Base-by-base conservation (phyloP, 2,888 invertebrate species). In the Athalia cordata region DNA sequence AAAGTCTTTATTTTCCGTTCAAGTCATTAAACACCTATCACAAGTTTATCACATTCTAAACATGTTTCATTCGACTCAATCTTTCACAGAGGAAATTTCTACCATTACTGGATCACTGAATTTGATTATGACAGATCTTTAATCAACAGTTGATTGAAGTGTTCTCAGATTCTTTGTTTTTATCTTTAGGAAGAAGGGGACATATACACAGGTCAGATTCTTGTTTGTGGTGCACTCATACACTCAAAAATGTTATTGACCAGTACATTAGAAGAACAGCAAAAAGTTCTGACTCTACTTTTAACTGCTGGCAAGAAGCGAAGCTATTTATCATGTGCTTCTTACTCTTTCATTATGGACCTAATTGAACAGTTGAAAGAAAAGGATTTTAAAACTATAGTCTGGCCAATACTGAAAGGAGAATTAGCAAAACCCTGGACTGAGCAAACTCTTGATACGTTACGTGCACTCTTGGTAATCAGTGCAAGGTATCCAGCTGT, bases 101-200 rank as follows among this genome's bases (percentile, higher is more conserved):
- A 29, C 29, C 29, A 29, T 29, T 29, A 2, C 29, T 29, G 29
- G 29, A 29, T 29, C 2, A 29, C 29, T 29, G 1, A 29, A 29
- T 29, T 29, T 29, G 29, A 29, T 29, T 29, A 29, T 29, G 29
- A 29, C 2, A 29, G 29, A 29, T 29, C 29, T 2, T 2, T 29
- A 29, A 29, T 29, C 29, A 29, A 29, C 29, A 29, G 29, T 29
- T 29, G 29, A 29, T 1, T 29, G 29, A 29, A 29, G 29, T 29
- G 29, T 29, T 2, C 29, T 29, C 29, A 29, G 29, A 29, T 29
- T 29, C 29, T 81, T 55, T 77, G 81, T 77, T 77, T 79, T 80
- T 77, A 77, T 87, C 87, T 83, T 83, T 81, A 96, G 95, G 96
- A 96, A 92, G 93, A 94, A 85, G 95, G 94, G 57, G 95, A 96